These are phyloP conservation scores for Scolopax mira DNA, from an alignment of 2,113 vertebrate genomes.

Conservation along the genomic window DNA sequence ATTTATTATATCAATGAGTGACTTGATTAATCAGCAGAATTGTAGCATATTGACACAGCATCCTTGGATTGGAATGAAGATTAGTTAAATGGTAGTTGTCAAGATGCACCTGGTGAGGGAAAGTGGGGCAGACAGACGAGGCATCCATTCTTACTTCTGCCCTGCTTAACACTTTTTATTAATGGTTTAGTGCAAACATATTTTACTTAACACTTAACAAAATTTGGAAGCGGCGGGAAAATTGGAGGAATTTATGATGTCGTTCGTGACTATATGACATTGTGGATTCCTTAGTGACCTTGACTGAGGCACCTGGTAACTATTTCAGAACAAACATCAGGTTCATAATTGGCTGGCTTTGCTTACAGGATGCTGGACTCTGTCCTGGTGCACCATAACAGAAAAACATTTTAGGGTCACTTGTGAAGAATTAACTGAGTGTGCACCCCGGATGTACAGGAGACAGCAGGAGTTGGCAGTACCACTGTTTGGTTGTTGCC, in stretches of 20 bases:
- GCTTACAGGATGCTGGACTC: background rate
- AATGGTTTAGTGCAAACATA: background rate
- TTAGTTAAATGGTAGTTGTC: background rate
- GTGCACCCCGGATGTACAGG: background rate
- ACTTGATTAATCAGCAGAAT: background rate
- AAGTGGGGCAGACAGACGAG: background rate
- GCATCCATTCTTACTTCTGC: background rate
- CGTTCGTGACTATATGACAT: background rate
- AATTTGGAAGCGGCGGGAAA: background rate
- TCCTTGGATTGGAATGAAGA: background rate
- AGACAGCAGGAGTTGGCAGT: background rate
- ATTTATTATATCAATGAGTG: background rate
- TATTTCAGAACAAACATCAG: background rate
- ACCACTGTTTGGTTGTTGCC: constrained; percentile 17
- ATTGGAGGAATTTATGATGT: background rate
- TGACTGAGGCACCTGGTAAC: background rate
- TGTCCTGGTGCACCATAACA: background rate
- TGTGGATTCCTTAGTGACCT: background rate
- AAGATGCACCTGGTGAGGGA: background rate
- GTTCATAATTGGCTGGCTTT: background rate
- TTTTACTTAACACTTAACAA: background rate
- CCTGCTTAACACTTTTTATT: background rate
- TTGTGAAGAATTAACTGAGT: background rate
- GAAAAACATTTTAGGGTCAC: background rate
- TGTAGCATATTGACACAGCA: background rate